Percentiles rank a stretch among this genome's conserved stretches.
Evolutionary conservation across 2,797 vertebrate species (phyloP).

Genomic region (Rhinogobio ventralis): DNA sequence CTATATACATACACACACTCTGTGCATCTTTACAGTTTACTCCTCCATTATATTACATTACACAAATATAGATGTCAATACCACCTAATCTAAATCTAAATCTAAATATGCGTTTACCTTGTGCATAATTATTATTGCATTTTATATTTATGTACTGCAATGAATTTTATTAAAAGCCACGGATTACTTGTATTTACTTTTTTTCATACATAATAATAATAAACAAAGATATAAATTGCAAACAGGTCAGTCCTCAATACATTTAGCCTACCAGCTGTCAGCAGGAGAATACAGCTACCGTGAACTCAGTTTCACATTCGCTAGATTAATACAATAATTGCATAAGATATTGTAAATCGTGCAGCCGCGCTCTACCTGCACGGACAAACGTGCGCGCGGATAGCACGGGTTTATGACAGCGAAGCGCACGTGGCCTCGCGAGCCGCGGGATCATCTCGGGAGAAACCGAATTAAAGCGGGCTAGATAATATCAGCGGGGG

Average conservation of each 20-base stretch:
- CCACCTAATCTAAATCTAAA: background rate
- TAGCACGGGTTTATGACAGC: constrained; percentile 49
- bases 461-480: constrained; percentile 57
- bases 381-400: constrained; percentile 36
- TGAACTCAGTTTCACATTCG: background rate
- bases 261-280: background rate
- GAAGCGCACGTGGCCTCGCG: constrained; percentile 50
- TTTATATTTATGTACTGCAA: no score
- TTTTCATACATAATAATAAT: background rate
- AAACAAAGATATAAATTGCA: background rate
- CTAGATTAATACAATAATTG: constrained; percentile 1
- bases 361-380: constrained; percentile 14
- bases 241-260: background rate
- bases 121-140: no score
- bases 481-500: constrained; percentile 47
- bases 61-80: background rate
- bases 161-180: no score
- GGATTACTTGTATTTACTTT: background rate
- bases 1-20: background rate
- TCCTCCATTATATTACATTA: background rate
- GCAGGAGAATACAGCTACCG: background rate
- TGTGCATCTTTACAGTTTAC: background rate
- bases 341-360: background rate
- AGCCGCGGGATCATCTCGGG: constrained; percentile 57
- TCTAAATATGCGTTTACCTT: no score